Evolutionary conservation across 2,888 invertebrate species (phyloP), one percentile per base, ranked within the genome.

Genomic region (Congeria kusceri): DNA sequence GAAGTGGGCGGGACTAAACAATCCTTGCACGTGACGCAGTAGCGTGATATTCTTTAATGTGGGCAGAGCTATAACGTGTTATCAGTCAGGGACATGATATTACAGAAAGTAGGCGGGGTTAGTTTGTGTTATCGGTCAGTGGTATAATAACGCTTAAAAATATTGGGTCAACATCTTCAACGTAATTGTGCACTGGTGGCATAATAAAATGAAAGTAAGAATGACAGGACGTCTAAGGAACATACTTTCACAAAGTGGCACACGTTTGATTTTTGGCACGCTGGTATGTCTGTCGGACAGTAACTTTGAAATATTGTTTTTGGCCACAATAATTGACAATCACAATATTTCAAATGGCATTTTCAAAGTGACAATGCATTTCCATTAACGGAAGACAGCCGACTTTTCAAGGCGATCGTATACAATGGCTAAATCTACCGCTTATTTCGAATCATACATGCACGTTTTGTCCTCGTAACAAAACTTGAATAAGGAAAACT

Each of bases 361-460:
- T n/a, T 74, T 92, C 32, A 39, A 39, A 39, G 82, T 86, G 65
- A 84, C 91, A 3, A 76, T 79, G n/a, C 89, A 90, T 77, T 84
- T 79, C 27, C 69, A 69, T 56, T 75, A 71, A 53, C 29, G 65
- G 72, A 47, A 46, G 27, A 75, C 69, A 2, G 68, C 76, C 11
- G 39, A 61, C 23, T 56, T 83, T 4, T 72, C 71, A 28, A 63
- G 53, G 23, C 62, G 46, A n/a, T 47, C 66, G n/a, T 91, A 87
- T 72, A 80, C 95, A 0, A 96, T 97, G 96, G 95, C 96, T 2
- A 97, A 97, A 91, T 96, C 96, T 66, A 95, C 95, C 64, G 95
- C 96, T 0, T 97, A 96, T 92, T 97, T 97, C 91, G 97, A 97
- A 89, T 96, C 97, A 0, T 97, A 97, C 90, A 95, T 96, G 80